Base-by-base conservation (phyloP, 2,888 invertebrate genomes). In the Linyphia triangularis region DNA sequence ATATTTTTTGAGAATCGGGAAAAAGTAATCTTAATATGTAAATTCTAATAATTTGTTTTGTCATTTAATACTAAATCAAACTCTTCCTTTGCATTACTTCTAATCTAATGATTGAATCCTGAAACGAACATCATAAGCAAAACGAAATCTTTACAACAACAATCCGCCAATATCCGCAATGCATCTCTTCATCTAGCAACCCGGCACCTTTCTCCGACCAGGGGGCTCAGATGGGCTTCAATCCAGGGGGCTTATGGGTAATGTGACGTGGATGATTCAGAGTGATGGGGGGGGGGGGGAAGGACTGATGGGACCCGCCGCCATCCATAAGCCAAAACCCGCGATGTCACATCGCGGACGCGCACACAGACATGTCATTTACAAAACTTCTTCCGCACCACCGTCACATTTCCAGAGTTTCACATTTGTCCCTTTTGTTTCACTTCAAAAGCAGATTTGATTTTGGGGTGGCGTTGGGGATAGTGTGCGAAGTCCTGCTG, bases 231-330 rank as follows among this genome's bases (percentile, higher is more conserved):
- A 88, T 88, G 88, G 88, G 88, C 88, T 88, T 77, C 88, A 88
- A 88, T 88, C 88, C 88, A 30, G 75, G 81, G 88, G 88, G 88
- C 88, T 88, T 88, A 88, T 77, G 88, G 82, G 88, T 88, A 88
- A 88, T 88, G 88, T 88, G 82, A 88, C 88, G 88, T 88, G 88
- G 82, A 88, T 88, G 88, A 88, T 88, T 88, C 88, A 88, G 88
- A 88, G 67, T 69, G 88, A 88, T 83, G 88, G 82, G 83, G 82
- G 83, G 82, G 26, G n/a, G 57, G 77, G 88, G 51, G 88, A 88
- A 77, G 88, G 88, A 79, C 72, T 72, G 63, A 37, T 51, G 83
- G 85, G 51, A 63, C 73, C 82, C 65, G 77, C 70, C 43, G 77
- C 88, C 83, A 88, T 88, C 82, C 83, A 88, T 88, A 88, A 88